Conservation (phyloP, 2,797 vertebrate genomes). For the Pseudotriccus pelzelni region DNA sequence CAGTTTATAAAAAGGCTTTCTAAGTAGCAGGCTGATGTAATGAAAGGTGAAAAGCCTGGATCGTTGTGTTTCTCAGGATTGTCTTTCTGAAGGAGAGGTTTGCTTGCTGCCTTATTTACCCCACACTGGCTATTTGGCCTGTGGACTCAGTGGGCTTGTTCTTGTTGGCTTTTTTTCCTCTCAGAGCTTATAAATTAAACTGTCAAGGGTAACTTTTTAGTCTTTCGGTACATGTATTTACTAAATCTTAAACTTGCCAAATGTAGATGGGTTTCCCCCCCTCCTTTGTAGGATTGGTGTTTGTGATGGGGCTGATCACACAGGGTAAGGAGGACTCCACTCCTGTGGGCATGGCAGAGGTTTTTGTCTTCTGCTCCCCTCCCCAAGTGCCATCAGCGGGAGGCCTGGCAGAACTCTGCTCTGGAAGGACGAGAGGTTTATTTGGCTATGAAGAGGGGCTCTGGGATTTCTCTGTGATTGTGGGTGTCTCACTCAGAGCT, state of each 20-base stretch:
- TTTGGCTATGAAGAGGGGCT: not conserved
- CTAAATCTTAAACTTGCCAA: not conserved
- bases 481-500: not conserved
- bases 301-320: not conserved
- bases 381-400: not conserved
- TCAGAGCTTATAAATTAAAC: not conserved
- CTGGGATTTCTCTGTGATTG: not conserved
- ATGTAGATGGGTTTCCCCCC: not conserved
- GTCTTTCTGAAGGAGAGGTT: not conserved
- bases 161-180: not conserved
- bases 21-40: not conserved
- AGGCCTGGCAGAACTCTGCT: not conserved
- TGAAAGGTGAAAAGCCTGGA: not conserved
- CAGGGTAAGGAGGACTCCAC: not conserved
- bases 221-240: not conserved
- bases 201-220: not conserved
- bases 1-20: not conserved
- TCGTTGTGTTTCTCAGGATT: not conserved
- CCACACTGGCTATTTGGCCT: not conserved
- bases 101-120: not conserved
- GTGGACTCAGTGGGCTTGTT: not conserved
- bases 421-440: not conserved
- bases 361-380: not conserved
- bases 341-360: not conserved
- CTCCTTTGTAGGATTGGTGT: not conserved